Conservation (phyloP, 2,888 invertebrate genomes). For the Spatulosminthurus flaviceps region DNA sequence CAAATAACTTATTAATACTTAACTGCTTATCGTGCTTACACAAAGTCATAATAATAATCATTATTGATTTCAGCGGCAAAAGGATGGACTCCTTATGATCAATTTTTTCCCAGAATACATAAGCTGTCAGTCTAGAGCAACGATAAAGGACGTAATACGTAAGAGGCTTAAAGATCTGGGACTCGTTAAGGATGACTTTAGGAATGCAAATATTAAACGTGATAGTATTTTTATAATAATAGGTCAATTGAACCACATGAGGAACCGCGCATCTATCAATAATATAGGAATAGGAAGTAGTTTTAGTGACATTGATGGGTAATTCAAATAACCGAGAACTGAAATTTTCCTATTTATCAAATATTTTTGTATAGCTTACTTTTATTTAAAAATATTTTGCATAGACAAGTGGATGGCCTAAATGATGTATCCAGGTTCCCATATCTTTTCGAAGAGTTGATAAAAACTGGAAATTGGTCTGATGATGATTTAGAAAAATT, state of each 20-base stretch:
- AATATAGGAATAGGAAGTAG: slow-evolving; percentile 60
- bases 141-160: slow-evolving; percentile 66
- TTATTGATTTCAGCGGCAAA: slow-evolving; percentile 64
- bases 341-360: neutral
- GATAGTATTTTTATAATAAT: neutral
- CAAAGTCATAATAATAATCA: too few species aligned
- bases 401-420: slow-evolving; percentile 63
- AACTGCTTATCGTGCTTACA: too few species aligned
- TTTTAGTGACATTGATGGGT: slow-evolving; percentile 58
- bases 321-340: neutral
- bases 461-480: slow-evolving; percentile 64
- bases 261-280: slow-evolving; percentile 54
- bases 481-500: slow-evolving; percentile 65
- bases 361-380: neutral
- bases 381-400: neutral
- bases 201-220: neutral
- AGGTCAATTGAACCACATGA: slow-evolving; percentile 61
- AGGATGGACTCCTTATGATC: slow-evolving; percentile 67
- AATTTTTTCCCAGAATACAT: slow-evolving; percentile 66
- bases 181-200: neutral
- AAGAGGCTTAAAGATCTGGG: slow-evolving; percentile 46
- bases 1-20: neutral
- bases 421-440: slow-evolving; percentile 65
- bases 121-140: slow-evolving; percentile 64
- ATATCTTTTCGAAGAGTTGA: slow-evolving; percentile 64